Conservation (phyloP, 2,888 invertebrate species). For the Electrophaes corylata region DNA sequence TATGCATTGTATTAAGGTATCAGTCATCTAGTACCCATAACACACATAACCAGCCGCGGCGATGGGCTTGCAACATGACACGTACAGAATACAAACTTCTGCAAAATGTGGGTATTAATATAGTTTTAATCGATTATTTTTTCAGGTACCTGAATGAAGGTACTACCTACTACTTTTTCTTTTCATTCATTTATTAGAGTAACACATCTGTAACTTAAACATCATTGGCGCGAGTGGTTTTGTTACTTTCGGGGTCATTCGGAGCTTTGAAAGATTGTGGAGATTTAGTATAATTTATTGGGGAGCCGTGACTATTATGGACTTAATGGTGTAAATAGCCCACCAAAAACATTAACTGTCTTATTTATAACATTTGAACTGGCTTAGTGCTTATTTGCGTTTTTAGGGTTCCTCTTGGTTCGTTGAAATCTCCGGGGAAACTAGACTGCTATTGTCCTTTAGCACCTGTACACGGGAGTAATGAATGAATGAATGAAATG, state of each 20-base stretch:
- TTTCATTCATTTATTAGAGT: background rate
- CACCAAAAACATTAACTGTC: conserved; percentile 24
- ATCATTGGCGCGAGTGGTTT: conserved; percentile 15
- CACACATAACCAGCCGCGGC: no score
- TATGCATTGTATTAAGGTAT: no score
- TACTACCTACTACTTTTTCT: no score
- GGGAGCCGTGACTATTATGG: conserved; percentile 25
- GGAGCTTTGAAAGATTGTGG: conserved; percentile 20
- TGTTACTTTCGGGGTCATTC: conserved; percentile 29
- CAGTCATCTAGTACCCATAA: no score
- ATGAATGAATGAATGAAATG: no score
- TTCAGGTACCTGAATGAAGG: no score
- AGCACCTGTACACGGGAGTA: no score
- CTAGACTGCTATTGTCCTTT: no score
- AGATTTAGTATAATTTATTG: conserved; percentile 29
- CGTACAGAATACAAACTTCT: no score
- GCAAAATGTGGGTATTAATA: no score
- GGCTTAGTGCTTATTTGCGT: background rate
- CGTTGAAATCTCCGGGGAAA: no score
- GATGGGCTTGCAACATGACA: no score
- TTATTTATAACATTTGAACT: conserved; percentile 10
- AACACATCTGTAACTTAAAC: conserved; percentile 13
- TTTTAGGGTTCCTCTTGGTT: background rate
- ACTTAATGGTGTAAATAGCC: conserved; percentile 27
- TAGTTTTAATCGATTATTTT: background rate